Evolutionary conservation across 64 coral and sea anemone species (phyloP).

Genomic region (Pachyseris speciosa): DNA sequence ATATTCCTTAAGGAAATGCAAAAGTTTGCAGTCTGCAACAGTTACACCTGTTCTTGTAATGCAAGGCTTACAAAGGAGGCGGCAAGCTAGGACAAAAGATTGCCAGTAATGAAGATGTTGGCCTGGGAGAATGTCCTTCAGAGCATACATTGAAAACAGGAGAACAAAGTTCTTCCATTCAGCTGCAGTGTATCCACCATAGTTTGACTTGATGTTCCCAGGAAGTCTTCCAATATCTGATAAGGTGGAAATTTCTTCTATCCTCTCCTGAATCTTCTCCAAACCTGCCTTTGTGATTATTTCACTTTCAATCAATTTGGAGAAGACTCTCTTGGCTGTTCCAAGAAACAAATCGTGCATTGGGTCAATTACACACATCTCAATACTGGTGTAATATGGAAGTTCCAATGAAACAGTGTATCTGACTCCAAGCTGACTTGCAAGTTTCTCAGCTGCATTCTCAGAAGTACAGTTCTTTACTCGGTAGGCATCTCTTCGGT

Average conservation of each 20-base stretch:
- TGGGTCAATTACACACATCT: no score
- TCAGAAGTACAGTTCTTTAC: no score
- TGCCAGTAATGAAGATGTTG: conserved; percentile 42
- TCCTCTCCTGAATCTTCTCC: no score
- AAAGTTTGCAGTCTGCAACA: conserved; percentile 31
- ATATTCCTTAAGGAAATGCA: no score
- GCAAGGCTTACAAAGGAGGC: conserved; percentile 13
- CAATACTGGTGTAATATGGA: no score
- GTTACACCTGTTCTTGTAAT: conserved; percentile 33
- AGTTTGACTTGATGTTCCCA: conserved; percentile 36
- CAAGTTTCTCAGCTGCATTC: no score
- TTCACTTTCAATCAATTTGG: conserved; percentile 48
- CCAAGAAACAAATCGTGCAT: no score
- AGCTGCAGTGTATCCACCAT: conserved; percentile 37
- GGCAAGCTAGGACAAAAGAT: conserved; percentile 1
- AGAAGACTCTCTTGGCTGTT: conserved; percentile 13
- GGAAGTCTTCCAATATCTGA: conserved; percentile 39
- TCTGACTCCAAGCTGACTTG: background rate
- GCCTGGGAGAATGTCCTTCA: conserved; percentile 15
- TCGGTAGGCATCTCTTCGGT: no score
- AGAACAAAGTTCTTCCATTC: conserved; percentile 54
- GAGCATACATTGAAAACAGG: conserved; percentile 44
- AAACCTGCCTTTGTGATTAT: conserved; percentile 14
- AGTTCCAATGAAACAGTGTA: conserved; percentile 15
- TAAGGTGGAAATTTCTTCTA: background rate